Base-by-base conservation (phyloP, 35 echinoderm and acorn worm species). In the Nesometra sesokonis region DNA sequence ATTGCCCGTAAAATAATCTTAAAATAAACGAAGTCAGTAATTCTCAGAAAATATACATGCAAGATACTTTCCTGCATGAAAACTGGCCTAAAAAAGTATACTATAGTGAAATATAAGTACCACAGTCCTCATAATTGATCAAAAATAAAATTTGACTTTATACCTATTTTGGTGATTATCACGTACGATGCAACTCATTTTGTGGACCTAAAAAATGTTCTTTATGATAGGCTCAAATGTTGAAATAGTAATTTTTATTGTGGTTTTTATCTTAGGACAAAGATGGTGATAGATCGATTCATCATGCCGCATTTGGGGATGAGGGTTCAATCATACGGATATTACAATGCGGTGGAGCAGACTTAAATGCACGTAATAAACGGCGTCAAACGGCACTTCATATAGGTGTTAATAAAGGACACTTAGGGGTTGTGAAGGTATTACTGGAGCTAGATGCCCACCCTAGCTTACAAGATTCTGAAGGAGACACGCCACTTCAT, bases 361-460 rank as follows among this genome's bases (percentile, higher is more conserved):
- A 99, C 86, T 79, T 94, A 32, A 99, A 99, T 81, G 96, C 96
- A 5, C 90, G 96, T 17, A 99, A 99, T 88, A 99, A 99, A 85
- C 96, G 96, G 11, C 87, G 96, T 27, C 96, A 94, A 82, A 99
- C 95, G 0, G 96, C 96, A 37, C 90, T 99, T n/a, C 96, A 99
- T 37, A 99, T 99, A 30, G 96, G 96, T 52, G 92, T 99, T 47
- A 97, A 97, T 88, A 97, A 97, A 89, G 95, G 95, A 86, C 95
- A 93, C 78, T 93, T 91, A 46, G 95, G 95, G 31, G 95, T 97
- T 17, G 95, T 97, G 78, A 93, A 97, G 76, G 93, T 85, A n/a
- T 78, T 97, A 5, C 80, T 97, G 78, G 92, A 97, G 38, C 84
- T 97, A 13, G 92, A 40, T 27, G 91, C 91, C 81, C 91, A 93